These are phyloP conservation scores for Neoniphon sammara DNA, from an alignment of 2,797 vertebrate genomes.

Conservation along the genomic window DNA sequence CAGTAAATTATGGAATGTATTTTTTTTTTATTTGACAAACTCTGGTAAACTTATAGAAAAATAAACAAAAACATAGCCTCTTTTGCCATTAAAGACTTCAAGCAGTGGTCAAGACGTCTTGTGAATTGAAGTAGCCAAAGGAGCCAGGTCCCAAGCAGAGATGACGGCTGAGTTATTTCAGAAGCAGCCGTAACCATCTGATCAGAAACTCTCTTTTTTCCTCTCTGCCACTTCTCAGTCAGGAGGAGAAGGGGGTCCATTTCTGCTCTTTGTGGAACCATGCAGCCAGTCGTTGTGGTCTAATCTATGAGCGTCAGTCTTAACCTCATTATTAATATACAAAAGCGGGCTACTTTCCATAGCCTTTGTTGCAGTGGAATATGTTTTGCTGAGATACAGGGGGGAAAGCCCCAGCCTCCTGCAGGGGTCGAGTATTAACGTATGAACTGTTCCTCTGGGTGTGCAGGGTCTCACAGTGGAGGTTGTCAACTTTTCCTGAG, in stretches of 20 bases:
- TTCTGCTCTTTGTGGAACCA: slow-evolving; percentile 61
- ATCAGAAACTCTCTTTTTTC: slow-evolving; percentile 53
- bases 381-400: slow-evolving; percentile 79
- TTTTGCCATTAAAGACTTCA: slow-evolving; percentile 46
- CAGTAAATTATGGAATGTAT: background rate
- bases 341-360: slow-evolving; percentile 70
- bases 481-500: slow-evolving; percentile 67
- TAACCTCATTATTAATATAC: slow-evolving; percentile 78
- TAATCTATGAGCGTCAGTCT: slow-evolving; percentile 78
- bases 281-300: slow-evolving; percentile 65
- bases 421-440: slow-evolving; percentile 71
- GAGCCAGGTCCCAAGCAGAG: slow-evolving; percentile 29
- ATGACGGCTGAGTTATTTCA: slow-evolving; percentile 53
- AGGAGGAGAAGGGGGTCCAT: slow-evolving; percentile 59
- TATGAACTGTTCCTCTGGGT: slow-evolving; percentile 66
- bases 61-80: background rate
- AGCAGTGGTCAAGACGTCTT: slow-evolving; percentile 22
- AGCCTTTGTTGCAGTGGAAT: slow-evolving; percentile 74
- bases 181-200: slow-evolving; percentile 50
- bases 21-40: background rate
- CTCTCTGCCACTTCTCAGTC: slow-evolving; percentile 45
- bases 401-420: slow-evolving; percentile 65
- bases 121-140: slow-evolving; percentile 29
- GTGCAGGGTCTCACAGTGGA: slow-evolving; percentile 51
- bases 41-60: slow-evolving; percentile 11